phyloP scores from a whole-genome alignment of 2,113 vertebrate species.

The Chloroceryle aenea region DNA sequence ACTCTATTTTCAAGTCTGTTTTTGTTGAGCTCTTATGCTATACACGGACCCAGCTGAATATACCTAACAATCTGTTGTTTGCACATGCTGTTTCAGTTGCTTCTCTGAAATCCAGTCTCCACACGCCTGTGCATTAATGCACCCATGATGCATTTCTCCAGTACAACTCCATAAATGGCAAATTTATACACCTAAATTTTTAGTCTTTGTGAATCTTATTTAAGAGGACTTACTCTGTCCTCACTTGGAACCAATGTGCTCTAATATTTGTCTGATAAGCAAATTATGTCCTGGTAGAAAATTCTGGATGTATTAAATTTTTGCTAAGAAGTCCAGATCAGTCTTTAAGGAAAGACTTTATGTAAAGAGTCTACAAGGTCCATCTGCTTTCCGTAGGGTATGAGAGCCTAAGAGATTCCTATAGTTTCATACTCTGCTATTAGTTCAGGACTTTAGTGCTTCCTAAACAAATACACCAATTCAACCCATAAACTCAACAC shows the following conservation, averaged over 20 bases:
- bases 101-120: neutral
- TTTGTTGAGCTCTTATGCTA: neutral
- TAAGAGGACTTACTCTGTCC: neutral
- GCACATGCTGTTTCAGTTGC: neutral
- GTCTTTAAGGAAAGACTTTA: neutral
- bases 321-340: neutral
- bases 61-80: neutral
- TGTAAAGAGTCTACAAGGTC: neutral
- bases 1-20: neutral
- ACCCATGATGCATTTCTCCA: neutral
- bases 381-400: neutral
- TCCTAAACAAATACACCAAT: conserved; percentile 36
- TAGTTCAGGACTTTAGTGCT: conserved; percentile 16
- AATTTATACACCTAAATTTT: neutral
- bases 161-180: neutral
- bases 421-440: neutral
- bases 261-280: neutral
- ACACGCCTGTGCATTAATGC: fast-evolving
- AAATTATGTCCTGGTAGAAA: neutral
- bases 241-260: neutral
- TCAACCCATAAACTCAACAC: conserved; percentile 11
- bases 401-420: neutral
- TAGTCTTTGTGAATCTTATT: neutral
- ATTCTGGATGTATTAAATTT: neutral
- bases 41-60: neutral